These are phyloP conservation scores for Drosophila athabasca DNA, from an alignment of 1,140 invertebrate genomes.

Conservation along the genomic window DNA sequence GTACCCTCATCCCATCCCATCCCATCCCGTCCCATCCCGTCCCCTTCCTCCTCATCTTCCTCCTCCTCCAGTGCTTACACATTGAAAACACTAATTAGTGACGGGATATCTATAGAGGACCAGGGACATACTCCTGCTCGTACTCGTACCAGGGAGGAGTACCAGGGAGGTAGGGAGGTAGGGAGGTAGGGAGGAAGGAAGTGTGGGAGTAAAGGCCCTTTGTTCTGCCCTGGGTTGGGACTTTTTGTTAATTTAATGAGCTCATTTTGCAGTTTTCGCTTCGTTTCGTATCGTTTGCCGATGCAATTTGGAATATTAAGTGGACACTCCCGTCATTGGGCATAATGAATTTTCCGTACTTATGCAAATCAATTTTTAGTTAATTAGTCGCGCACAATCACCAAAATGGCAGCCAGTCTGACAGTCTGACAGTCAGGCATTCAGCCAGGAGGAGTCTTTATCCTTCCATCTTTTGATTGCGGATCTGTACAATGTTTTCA, in stretches of 20 bases:
- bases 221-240: slow-evolving; percentile 26
- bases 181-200: background rate
- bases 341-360: slow-evolving; percentile 49
- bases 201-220: slow-evolving; percentile 4
- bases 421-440: no score
- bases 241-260: slow-evolving; percentile 58
- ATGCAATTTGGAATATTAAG: slow-evolving; percentile 57
- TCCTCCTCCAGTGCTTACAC: background rate
- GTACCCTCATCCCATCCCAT: background rate
- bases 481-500: slow-evolving; percentile 32
- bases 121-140: no score
- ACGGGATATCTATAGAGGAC: slow-evolving; percentile 19
- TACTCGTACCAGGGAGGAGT: background rate
- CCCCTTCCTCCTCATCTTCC: background rate
- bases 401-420: background rate
- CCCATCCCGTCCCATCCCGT: background rate
- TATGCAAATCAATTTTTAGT: slow-evolving; percentile 64
- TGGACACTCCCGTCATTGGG: slow-evolving; percentile 15
- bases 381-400: slow-evolving; percentile 37
- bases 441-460: slow-evolving; percentile 1
- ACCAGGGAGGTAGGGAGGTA: no score
- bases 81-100: slow-evolving; percentile 64
- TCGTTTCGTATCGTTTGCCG: slow-evolving; percentile 13
- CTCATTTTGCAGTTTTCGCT: slow-evolving; percentile 44
- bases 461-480: slow-evolving; percentile 6